Base-by-base conservation (phyloP, 2,888 invertebrate genomes). In the Byasa hedistus region DNA sequence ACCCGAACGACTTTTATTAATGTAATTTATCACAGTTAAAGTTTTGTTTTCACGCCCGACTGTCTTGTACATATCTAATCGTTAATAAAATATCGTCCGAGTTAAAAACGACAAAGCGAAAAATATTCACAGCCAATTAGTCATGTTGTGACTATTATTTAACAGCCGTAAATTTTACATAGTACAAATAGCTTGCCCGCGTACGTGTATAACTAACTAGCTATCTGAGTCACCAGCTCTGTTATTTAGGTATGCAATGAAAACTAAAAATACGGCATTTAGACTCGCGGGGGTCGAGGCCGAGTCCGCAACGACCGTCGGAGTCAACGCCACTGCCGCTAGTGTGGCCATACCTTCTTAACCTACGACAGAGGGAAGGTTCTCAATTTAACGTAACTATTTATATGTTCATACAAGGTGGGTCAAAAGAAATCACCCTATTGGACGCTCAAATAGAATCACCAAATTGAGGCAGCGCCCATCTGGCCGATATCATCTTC, bases 321-420 rank as follows among this genome's bases (percentile, higher is more conserved):
- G 75, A 82, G 83, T 84, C 81, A 83, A 82, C 79, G 79, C 76
- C 80, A 79, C 76, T 69, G 71, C 62, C 51, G 63, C 57, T 70
- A 71, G 64, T 69, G 69, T 70, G 72, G 63, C 73, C 71, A 71
- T 73, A 64, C 58, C 65, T 69, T 70, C 58, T 52, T 52, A 22
- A 19, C 19, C n/a, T 19, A 48, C 8, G 19, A 19, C n/a, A 48
- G 48, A n/a, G 8, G n/a, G n/a, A 8, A 48, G 19, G 19, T 48
- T 7, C 19, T 19, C 12, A 15, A 39, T 8, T 39, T 3, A 27
- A 27, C 5, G 27, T 27, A 27, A 5, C 5, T 27, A 5, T 27
- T 5, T 5, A 4, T 27, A 27, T 27, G 5, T 27, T 27, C 27
- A 27, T 27, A 27, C n/a, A n/a, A n/a, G n/a, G n/a, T n/a, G n/a